phyloP scores from a whole-genome alignment of 1,140 invertebrate genomes.

The Sitophilus oryzae region DNA sequence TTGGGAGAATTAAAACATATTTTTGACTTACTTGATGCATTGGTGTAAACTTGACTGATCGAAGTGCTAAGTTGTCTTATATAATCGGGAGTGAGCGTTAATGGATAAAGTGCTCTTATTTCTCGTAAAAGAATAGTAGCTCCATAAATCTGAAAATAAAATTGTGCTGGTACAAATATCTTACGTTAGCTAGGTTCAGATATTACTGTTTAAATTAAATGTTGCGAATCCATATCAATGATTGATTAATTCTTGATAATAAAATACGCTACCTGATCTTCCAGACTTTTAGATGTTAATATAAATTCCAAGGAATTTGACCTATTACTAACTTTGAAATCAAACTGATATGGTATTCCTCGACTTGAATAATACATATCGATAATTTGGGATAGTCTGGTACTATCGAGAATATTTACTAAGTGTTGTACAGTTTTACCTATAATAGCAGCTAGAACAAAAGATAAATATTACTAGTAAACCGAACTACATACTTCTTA shows the following conservation, averaged over 20 bases:
- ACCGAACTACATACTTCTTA: too few relatives aligned
- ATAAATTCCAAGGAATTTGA: slow-evolving; percentile 45
- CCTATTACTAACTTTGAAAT: slow-evolving; percentile 53
- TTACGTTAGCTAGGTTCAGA: too few relatives aligned
- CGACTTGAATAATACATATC: slow-evolving; percentile 64
- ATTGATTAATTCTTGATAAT: too few relatives aligned
- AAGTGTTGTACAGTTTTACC: slow-evolving; percentile 50
- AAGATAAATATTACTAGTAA: slow-evolving; percentile 4
- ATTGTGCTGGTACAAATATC: too few relatives aligned
- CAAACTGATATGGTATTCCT: slow-evolving; percentile 51
- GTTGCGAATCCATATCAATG: too few relatives aligned
- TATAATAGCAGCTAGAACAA: slow-evolving; percentile 53
- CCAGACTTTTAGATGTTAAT: too few relatives aligned
- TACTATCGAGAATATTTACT: slow-evolving; percentile 45
- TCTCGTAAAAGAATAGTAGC: slow-evolving; percentile 29
- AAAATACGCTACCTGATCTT: too few relatives aligned
- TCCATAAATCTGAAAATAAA: slow-evolving; percentile 24
- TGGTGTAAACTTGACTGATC: slow-evolving; percentile 24
- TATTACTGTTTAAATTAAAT: too few relatives aligned
- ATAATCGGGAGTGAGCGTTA: slow-evolving; percentile 22
- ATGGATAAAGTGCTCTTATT: slow-evolving; percentile 24
- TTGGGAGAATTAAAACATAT: neutral
- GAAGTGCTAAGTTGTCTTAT: slow-evolving; percentile 20
- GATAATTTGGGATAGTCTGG: slow-evolving; percentile 59
- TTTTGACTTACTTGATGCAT: slow-evolving; percentile 23